A percentile compares a stretch with the other conserved stretches of the same genome.
Conservation (phyloP, 2,113 vertebrate genomes). For the Perognathus longimembris region DNA sequence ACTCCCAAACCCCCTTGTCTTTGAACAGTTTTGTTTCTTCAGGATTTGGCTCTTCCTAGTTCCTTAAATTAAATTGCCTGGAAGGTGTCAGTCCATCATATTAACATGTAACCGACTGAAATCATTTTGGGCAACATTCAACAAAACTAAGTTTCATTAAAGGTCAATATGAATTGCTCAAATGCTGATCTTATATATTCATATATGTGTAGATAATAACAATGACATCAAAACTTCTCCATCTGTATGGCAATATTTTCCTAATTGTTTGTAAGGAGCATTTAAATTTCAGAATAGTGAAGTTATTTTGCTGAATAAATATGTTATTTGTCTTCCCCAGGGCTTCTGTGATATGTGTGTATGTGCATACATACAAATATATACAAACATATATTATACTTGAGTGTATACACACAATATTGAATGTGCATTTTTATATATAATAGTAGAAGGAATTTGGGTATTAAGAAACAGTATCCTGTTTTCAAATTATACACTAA, state of each 20-base stretch:
- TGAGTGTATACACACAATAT: neutral
- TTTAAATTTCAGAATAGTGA: conserved; percentile 1
- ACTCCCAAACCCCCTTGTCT: neutral
- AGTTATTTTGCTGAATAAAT: conserved; percentile 18
- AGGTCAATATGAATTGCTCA: conserved; percentile 53
- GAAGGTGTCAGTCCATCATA: conserved; percentile 39
- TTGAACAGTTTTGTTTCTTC: neutral
- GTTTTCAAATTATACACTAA: conserved; percentile 30
- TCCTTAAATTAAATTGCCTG: conserved; percentile 42
- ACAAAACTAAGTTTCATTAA: conserved; percentile 38
- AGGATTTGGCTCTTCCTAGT: neutral
- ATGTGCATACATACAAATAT: neutral
- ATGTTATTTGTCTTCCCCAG: neutral
- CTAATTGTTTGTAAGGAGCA: neutral
- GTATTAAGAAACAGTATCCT: neutral
- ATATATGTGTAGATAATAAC: conserved; percentile 31
- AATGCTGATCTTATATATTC: conserved; percentile 22
- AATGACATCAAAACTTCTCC: conserved; percentile 23
- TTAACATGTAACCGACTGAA: neutral
- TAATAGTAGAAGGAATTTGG: conserved; percentile 4
- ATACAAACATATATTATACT: neutral
- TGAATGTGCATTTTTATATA: neutral
- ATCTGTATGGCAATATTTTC: neutral
- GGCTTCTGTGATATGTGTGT: neutral
- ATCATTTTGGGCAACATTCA: conserved; percentile 30